phyloP scores from a whole-genome alignment of 2,888 invertebrate species.

The Papilio protenor region DNA sequence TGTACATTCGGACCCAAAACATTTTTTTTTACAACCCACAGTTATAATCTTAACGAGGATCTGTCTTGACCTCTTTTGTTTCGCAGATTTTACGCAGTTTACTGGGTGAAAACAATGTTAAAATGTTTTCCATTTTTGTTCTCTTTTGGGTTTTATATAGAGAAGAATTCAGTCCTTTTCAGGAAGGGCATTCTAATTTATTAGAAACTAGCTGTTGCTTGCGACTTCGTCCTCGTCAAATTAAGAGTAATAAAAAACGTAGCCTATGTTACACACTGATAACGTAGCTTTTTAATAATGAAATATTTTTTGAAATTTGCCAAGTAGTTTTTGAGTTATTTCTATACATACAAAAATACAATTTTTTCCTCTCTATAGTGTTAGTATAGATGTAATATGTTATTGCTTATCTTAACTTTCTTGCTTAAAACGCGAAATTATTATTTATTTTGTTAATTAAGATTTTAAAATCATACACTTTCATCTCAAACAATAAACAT shows the following conservation, averaged over 20 bases:
- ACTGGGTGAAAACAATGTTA: neutral
- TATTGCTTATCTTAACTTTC: neutral
- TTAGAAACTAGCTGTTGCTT: too few relatives aligned
- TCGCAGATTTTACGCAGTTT: constrained; percentile 46
- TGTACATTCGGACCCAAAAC: constrained; percentile 60
- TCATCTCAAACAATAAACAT: neutral
- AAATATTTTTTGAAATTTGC: too few relatives aligned
- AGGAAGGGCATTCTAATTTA: neutral
- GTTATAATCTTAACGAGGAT: constrained; percentile 66
- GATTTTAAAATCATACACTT: neutral
- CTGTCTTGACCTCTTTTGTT: constrained; percentile 54
- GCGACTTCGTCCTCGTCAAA: too few relatives aligned
- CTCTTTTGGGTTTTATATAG: neutral
- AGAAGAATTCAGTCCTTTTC: neutral
- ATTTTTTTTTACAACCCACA: constrained; percentile 69
- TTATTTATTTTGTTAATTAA: neutral
- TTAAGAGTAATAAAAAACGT: too few relatives aligned
- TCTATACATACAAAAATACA: too few relatives aligned
- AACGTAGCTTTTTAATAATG: too few relatives aligned
- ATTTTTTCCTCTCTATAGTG: too few relatives aligned
- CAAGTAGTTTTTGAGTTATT: too few relatives aligned
- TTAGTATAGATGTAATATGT: too few relatives aligned
- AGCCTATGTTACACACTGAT: too few relatives aligned
- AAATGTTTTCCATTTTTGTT: neutral
- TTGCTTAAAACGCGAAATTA: neutral